These are phyloP conservation scores for Polyommatus iphigenia DNA, from an alignment of 2,888 invertebrate genomes.

Conservation along the genomic window DNA sequence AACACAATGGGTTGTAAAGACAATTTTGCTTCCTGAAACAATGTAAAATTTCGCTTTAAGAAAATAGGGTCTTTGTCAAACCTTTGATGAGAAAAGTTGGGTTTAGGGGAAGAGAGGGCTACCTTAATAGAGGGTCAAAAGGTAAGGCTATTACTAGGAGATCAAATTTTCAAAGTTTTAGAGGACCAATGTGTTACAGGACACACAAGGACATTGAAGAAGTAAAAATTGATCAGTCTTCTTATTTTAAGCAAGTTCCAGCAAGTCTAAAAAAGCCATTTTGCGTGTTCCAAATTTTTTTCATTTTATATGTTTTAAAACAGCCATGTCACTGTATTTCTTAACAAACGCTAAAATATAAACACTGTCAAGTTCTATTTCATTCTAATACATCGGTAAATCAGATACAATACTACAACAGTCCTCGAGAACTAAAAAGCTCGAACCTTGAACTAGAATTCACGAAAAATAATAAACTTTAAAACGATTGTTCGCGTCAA, in stretches of 20 bases:
- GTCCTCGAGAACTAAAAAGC: too few species aligned
- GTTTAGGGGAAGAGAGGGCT: background rate
- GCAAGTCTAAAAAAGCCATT: too few species aligned
- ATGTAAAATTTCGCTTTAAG: background rate
- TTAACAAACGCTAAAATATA: too few species aligned
- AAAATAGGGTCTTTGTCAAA: background rate
- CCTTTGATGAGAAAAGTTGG: background rate
- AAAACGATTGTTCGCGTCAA: background rate
- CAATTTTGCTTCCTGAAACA: constrained; percentile 8
- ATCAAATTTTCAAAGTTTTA: background rate
- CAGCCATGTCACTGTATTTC: too few species aligned
- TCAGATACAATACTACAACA: too few species aligned
- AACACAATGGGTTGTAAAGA: background rate
- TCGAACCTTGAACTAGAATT: background rate
- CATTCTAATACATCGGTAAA: too few species aligned
- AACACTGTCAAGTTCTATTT: too few species aligned
- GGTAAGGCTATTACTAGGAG: background rate
- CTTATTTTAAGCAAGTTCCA: too few species aligned
- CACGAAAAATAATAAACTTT: background rate
- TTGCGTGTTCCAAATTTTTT: too few species aligned
- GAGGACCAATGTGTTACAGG: background rate
- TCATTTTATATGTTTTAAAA: too few species aligned
- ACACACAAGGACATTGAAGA: too few species aligned
- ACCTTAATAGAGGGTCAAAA: background rate
- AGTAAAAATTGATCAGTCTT: background rate